Percentiles rank a stretch among this genome's conserved stretches.
Evolutionary conservation across 2,797 vertebrate genomes (phyloP).

Genomic region (Lacerta viridis): DNA sequence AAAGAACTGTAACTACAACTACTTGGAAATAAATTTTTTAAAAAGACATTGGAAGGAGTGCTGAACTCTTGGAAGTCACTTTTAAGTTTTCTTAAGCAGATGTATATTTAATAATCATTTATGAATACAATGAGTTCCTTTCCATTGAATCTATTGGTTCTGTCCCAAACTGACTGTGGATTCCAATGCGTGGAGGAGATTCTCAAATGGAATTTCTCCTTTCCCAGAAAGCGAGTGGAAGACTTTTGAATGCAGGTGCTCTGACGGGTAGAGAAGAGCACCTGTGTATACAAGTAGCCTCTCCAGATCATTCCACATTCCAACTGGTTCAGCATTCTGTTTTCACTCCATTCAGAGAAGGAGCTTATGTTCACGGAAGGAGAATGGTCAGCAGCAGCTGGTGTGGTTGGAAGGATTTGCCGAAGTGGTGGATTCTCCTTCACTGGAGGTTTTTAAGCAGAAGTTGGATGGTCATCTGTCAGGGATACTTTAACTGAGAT

Average conservation of each 20-base stretch:
- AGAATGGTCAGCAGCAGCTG: too few species aligned
- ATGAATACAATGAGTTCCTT: constrained; percentile 60
- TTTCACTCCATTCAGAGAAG: constrained; percentile 7
- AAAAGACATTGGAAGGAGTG: constrained; percentile 11
- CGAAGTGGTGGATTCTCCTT: too few species aligned
- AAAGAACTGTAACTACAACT: constrained; percentile 38
- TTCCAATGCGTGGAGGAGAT: neutral
- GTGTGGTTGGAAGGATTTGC: too few species aligned
- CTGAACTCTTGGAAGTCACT: constrained; percentile 36
- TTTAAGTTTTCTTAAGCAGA: constrained; percentile 3
- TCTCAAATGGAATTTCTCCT: neutral
- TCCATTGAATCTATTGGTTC: neutral
- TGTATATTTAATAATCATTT: constrained; percentile 39
- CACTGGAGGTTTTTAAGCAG: too few species aligned
- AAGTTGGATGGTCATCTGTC: too few species aligned
- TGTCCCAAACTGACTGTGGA: neutral
- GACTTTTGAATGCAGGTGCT: neutral
- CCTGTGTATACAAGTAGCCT: neutral
- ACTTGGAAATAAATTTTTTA: neutral
- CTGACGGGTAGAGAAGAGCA: neutral
- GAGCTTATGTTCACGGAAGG: neutral
- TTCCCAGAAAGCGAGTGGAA: neutral
- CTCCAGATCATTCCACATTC: neutral
- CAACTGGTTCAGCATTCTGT: too few species aligned
- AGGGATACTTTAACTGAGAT: too few species aligned